Evolutionary conservation across 1,140 invertebrate genomes (phyloP).

Genomic region (Pantala flavescens): DNA sequence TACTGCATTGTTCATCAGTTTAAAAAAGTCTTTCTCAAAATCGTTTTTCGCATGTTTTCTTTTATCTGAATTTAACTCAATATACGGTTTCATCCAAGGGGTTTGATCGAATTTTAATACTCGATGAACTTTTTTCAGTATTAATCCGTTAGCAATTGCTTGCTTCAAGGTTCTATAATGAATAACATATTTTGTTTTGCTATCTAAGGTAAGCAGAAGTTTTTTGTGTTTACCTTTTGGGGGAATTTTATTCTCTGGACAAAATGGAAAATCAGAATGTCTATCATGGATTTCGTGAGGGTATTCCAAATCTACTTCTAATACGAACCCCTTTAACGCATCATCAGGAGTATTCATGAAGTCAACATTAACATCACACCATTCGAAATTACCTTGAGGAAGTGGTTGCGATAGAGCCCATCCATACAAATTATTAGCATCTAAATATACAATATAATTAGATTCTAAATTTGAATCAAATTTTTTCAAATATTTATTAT

Average conservation of each 20-base stretch:
- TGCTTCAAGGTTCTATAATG: not conserved
- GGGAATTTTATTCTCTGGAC: slow-evolving; percentile 32
- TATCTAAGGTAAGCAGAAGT: slow-evolving; percentile 17
- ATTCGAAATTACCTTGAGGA: slow-evolving; percentile 23
- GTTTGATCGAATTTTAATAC: not conserved
- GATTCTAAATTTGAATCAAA: slow-evolving; percentile 22
- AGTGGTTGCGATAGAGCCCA: slow-evolving; percentile 23
- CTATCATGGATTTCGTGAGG: slow-evolving; percentile 36
- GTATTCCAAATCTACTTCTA: slow-evolving; percentile 36
- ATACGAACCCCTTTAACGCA: slow-evolving; percentile 35
- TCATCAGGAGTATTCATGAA: not conserved
- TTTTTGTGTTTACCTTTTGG: slow-evolving; percentile 24
- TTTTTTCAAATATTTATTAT: not conserved
- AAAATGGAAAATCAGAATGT: slow-evolving; percentile 41
- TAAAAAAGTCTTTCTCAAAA: slow-evolving; percentile 20
- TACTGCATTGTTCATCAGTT: not conserved
- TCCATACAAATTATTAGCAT: slow-evolving; percentile 28
- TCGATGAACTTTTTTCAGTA: not conserved
- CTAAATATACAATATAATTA: slow-evolving; percentile 27
- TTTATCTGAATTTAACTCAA: slow-evolving; percentile 18
- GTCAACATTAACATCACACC: slow-evolving; percentile 15
- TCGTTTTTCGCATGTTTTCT: slow-evolving; percentile 22
- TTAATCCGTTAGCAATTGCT: not conserved
- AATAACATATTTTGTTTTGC: not conserved
- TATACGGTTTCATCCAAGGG: not conserved